Conservation (phyloP, 2,888 invertebrate species). For the Zonitis immaculata region DNA sequence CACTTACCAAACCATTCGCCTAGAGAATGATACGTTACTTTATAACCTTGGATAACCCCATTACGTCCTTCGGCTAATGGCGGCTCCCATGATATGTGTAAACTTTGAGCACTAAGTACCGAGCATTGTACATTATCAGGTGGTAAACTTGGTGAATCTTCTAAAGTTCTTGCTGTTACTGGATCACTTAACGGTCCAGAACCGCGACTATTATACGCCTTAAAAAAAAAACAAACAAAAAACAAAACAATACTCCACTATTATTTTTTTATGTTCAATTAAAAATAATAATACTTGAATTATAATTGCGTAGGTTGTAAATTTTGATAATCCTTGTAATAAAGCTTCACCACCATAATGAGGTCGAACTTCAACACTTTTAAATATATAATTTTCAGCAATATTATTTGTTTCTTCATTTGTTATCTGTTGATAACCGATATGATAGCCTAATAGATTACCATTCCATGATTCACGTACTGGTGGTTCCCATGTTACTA, state of each 20-base stretch:
- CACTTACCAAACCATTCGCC: conserved; percentile 74
- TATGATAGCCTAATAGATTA: conserved; percentile 80
- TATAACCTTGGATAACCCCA: conserved; percentile 79
- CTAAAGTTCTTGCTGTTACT: conserved; percentile 72
- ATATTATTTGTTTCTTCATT: conserved; percentile 33
- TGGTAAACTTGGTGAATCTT: conserved; percentile 83
- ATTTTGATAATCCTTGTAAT: conserved; percentile 69
- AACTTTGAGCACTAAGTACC: conserved; percentile 76
- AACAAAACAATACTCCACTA: not conserved
- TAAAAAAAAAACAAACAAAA: conserved; percentile 47
- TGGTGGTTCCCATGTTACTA: conserved; percentile 84
- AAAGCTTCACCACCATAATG: conserved; percentile 66
- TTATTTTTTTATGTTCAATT: not conserved
- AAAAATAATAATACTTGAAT: conserved; percentile 57
- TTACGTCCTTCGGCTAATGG: conserved; percentile 78
- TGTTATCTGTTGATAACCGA: conserved; percentile 71
- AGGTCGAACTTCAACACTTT: conserved; percentile 71
- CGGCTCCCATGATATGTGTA: conserved; percentile 82
- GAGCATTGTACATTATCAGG: conserved; percentile 79
- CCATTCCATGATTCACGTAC: conserved; percentile 84
- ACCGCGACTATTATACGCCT: conserved; percentile 82
- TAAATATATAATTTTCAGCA: conserved; percentile 58
- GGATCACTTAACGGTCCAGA: conserved; percentile 81
- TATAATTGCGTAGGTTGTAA: conserved; percentile 74
- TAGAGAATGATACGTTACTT: conserved; percentile 73